Evolutionary conservation across 1,140 invertebrate species (phyloP).

Genomic region (Brachionus rubens): DNA sequence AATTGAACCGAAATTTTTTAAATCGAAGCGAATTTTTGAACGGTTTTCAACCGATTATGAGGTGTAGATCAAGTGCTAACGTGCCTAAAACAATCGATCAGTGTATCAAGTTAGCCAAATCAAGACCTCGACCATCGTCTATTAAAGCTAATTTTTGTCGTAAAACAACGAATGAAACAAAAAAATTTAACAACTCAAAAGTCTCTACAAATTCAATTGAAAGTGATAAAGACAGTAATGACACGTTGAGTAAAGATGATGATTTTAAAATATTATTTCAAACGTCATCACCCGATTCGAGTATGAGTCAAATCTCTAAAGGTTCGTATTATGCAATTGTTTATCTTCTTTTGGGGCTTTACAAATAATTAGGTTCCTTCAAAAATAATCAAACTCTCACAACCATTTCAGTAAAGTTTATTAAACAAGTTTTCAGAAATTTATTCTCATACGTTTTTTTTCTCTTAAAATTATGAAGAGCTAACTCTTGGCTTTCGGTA

Average conservation of each 20-base stretch:
- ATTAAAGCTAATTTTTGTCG: background rate
- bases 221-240: constrained; percentile 13
- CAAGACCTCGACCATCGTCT: background rate
- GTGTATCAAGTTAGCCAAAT: background rate
- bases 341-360: background rate
- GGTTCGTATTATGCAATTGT: background rate
- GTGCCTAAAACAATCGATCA: constrained; percentile 1
- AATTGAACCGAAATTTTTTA: background rate
- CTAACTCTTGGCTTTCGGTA: too few relatives aligned
- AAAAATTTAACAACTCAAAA: constrained; percentile 10
- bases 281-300: background rate
- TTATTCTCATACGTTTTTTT: too few relatives aligned
- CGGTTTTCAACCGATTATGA: constrained; percentile 18
- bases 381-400: too few relatives aligned
- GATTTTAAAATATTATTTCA: constrained; percentile 31
- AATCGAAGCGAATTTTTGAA: background rate
- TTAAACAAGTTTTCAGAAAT: background rate
- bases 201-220: constrained; percentile 1
- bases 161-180: background rate
- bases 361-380: too few relatives aligned
- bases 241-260: constrained; percentile 25
- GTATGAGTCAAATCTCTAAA: constrained; percentile 1
- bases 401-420: background rate
- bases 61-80: constrained; percentile 22
- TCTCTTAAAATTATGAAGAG: too few relatives aligned